Conservation (phyloP, 2,888 invertebrate genomes). For the Plemyria rubiginata region DNA sequence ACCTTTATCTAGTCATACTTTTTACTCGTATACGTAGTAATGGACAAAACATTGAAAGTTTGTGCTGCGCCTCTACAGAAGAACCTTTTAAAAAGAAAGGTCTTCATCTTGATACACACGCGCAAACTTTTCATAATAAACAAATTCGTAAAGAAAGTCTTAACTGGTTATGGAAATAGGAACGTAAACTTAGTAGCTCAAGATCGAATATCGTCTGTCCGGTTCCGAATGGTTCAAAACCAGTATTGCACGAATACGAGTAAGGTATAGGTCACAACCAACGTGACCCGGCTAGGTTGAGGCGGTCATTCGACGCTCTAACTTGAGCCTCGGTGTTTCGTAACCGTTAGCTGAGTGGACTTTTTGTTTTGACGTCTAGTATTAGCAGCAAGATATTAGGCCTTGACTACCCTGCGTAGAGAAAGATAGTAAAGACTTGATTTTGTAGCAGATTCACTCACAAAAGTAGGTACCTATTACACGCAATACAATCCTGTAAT, state of each 20-base stretch:
- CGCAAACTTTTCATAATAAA: conserved; percentile 49
- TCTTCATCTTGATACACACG: conserved; percentile 47
- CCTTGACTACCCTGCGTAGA: conserved; percentile 1
- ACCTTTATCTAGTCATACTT: neutral
- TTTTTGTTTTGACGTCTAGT: conserved; percentile 31
- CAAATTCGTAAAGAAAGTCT: conserved; percentile 61
- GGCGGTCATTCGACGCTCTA: conserved; percentile 58
- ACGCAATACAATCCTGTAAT: neutral
- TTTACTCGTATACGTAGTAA: neutral
- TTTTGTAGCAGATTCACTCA: neutral
- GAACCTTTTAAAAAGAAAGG: conserved; percentile 21
- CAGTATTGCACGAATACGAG: conserved; percentile 76
- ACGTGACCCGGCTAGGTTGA: conserved; percentile 65
- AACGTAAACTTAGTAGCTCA: conserved; percentile 48
- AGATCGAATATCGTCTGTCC: conserved; percentile 52
- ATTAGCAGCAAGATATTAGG: conserved; percentile 13
- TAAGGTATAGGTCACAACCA: conserved; percentile 72
- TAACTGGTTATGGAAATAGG: conserved; percentile 47
- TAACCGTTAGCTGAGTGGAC: conserved; percentile 48
- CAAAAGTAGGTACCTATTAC: no score
- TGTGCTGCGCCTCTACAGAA: neutral
- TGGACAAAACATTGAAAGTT: neutral
- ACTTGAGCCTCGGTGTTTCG: conserved; percentile 60
- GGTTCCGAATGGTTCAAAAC: conserved; percentile 58
- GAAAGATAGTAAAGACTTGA: neutral